Evolutionary conservation across 2,113 vertebrate genomes (phyloP).

Genomic region (Pipa parva): DNA sequence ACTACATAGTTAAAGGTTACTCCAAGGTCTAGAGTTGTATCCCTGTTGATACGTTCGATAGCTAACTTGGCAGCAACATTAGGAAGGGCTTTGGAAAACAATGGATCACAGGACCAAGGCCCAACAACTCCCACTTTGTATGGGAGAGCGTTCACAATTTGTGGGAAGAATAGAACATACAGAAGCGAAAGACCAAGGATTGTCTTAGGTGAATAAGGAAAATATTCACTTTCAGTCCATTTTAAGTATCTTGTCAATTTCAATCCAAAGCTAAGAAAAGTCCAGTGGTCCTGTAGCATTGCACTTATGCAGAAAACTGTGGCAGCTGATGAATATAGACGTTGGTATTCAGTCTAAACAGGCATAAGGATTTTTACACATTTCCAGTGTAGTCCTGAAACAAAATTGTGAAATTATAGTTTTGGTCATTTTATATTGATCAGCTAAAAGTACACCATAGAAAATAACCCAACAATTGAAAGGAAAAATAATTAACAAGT

Average conservation of each 20-base stretch:
- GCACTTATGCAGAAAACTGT: slow-evolving; percentile 21
- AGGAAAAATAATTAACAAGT: not conserved
- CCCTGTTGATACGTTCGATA: slow-evolving; percentile 64
- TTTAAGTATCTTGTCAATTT: slow-evolving; percentile 21
- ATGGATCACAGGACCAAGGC: slow-evolving; percentile 70
- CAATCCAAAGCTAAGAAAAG: slow-evolving; percentile 28
- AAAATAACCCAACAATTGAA: not conserved
- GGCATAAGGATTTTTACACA: slow-evolving; percentile 1
- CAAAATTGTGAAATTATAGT: not conserved
- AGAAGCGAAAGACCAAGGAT: slow-evolving; percentile 33
- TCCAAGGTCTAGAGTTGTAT: slow-evolving; percentile 54
- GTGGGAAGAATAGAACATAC: slow-evolving; percentile 24
- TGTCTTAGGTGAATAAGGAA: slow-evolving; percentile 11
- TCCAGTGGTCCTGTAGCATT: slow-evolving; percentile 39
- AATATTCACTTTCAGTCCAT: slow-evolving; percentile 24
- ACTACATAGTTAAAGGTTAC: slow-evolving; percentile 62
- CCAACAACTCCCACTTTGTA: slow-evolving; percentile 67
- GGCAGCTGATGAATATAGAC: slow-evolving; percentile 8
- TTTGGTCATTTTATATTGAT: not conserved
- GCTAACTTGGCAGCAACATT: slow-evolving; percentile 64
- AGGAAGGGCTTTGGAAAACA: slow-evolving; percentile 70
- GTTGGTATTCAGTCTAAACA: slow-evolving; percentile 3
- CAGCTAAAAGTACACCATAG: not conserved
- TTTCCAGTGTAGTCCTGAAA: slow-evolving; percentile 8
- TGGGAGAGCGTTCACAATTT: slow-evolving; percentile 40